A percentile compares a stretch with the other conserved stretches of the same genome.
These are phyloP conservation scores for Cephus runcator DNA, from an alignment of 2,888 invertebrate species.

Conservation along the genomic window DNA sequence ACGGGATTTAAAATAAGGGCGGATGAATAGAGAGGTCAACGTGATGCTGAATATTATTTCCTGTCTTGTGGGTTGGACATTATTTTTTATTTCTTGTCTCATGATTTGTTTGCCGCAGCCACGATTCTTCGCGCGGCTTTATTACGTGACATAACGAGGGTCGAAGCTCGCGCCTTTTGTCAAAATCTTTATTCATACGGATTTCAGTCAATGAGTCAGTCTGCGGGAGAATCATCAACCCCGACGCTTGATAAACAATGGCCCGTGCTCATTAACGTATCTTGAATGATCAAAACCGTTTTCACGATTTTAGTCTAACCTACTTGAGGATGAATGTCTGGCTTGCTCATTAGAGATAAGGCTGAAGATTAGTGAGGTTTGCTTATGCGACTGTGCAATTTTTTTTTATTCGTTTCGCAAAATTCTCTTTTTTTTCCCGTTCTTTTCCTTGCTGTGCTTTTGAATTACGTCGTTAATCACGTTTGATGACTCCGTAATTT, in stretches of 20 bases:
- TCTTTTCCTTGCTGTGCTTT: neutral
- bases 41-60: no score
- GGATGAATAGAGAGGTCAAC: no score
- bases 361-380: neutral
- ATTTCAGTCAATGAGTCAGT: neutral
- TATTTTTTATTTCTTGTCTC: neutral
- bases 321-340: neutral
- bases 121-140: neutral
- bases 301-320: neutral
- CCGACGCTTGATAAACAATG: slow-evolving; percentile 32
- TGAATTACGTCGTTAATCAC: neutral
- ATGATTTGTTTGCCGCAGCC: neutral
- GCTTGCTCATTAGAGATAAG: neutral
- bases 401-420: neutral
- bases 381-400: neutral
- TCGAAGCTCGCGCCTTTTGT: neutral
- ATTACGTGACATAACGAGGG: neutral
- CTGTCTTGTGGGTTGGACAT: neutral
- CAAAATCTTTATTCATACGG: neutral
- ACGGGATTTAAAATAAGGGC: neutral
- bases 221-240: neutral
- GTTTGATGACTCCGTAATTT: neutral
- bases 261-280: slow-evolving; percentile 37
- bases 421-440: neutral
- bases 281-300: slow-evolving; percentile 28